Evolutionary conservation across 1,140 invertebrate genomes (phyloP), one percentile per base, ranked within the genome.

Genomic region (Aphelenchoides besseyi): DNA sequence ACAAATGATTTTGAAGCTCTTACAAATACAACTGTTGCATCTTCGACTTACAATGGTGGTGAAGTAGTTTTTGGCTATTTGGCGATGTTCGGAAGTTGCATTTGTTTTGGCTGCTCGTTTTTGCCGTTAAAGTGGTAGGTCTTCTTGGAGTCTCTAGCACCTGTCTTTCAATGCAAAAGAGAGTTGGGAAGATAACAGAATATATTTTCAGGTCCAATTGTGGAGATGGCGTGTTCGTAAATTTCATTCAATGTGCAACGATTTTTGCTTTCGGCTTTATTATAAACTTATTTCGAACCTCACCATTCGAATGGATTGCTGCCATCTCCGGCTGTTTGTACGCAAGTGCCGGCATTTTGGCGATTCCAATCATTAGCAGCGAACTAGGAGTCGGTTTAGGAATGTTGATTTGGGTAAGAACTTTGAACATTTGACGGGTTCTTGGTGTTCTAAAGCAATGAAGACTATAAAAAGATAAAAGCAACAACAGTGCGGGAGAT

Each of bases 241-340:
- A 82, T 70, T 82, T 79, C 79, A 68, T 82, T 53, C 74, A 83
- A 63, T 82, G 80, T 68, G 41, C 76, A 9, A 63, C 75, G 23
- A 75, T 82, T 3, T 82, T 82, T 62, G 59, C 79, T n/a, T 57
- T 75, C 29, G 80, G 80, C 8, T 76, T 82, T 32, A 35, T 79
- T 18, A 82, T 82, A 59, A 80, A 83, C 41, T 36, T 70, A 18
- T 59, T 68, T 3, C 78, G 81, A 9, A 79, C 69, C 26, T 74
- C 80, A 1, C 66, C 68, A 53, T 82, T 82, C 53, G 71, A 82
- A 32, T 68, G 52, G 35, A 74, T 73, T 35, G 80, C 81, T 18
- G 52, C 66, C n/a, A 68, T 82, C 59, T 79, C 79, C 41, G 80
- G 80, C 26, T 70, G 81, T 37, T 67, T 82, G 16, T 82, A 81